Percentiles rank a stretch among this genome's conserved stretches.
These are phyloP conservation scores for Dendrolimus pini DNA, from an alignment of 2,888 invertebrate genomes.

Conservation along the genomic window DNA sequence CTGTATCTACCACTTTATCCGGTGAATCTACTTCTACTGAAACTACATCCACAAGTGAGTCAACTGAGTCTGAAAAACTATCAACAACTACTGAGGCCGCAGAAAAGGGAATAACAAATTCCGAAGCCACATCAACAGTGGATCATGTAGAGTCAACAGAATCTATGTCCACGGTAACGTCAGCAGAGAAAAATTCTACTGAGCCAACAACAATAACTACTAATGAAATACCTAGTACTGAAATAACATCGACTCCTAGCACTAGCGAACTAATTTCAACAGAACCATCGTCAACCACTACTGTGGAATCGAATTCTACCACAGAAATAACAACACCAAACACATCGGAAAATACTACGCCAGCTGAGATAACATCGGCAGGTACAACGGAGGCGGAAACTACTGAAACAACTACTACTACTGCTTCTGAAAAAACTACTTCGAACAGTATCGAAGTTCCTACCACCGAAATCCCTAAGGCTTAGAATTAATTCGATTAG, in stretches of 20 bases:
- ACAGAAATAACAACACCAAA: constrained; percentile 3
- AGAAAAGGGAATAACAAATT: background rate
- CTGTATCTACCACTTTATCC: constrained; percentile 1
- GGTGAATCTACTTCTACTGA: constrained; percentile 8
- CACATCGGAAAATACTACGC: background rate
- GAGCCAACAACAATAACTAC: constrained; percentile 5
- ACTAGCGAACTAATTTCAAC: constrained; percentile 3
- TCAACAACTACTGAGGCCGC: constrained; percentile 2
- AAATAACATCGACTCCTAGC: no score
- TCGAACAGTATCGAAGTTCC: constrained; percentile 14
- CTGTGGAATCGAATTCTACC: constrained; percentile 5
- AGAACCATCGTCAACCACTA: constrained; percentile 5
- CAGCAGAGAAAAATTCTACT: constrained; percentile 7
- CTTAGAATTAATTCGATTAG: constrained; percentile 6
- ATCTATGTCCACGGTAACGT: constrained; percentile 4
- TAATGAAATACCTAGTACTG: background rate
- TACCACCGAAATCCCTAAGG: constrained; percentile 21
- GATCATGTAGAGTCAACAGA: constrained; percentile 5
- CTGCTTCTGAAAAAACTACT: constrained; percentile 8
- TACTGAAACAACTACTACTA: constrained; percentile 5
- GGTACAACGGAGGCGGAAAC: background rate
- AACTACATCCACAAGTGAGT: constrained; percentile 7
- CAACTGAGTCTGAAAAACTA: constrained; percentile 6
- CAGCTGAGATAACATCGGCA: constrained; percentile 7
- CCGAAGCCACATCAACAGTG: constrained; percentile 1